Conservation (phyloP, 1,140 invertebrate genomes). For the Tetramorium alpestre region DNA sequence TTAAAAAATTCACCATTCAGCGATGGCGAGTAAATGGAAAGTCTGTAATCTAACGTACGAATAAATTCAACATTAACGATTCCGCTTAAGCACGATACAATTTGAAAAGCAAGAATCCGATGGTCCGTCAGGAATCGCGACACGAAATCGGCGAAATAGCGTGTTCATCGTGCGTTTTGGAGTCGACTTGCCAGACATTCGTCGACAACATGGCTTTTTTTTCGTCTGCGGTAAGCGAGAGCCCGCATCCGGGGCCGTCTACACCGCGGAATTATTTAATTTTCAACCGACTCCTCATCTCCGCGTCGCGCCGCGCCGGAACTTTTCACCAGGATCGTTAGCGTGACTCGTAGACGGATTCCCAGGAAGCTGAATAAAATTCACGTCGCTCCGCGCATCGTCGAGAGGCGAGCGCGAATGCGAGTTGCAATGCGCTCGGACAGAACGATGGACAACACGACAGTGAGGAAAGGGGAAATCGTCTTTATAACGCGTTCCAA, state of each 20-base stretch:
- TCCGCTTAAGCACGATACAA: not conserved
- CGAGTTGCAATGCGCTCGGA: slow-evolving; percentile 24
- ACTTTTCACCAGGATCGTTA: slow-evolving; percentile 75
- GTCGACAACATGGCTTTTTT: slow-evolving; percentile 1
- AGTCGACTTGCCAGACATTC: not conserved
- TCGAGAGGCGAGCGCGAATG: slow-evolving; percentile 31
- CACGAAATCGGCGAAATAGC: not conserved
- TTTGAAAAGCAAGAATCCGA: not conserved
- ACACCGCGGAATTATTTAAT: slow-evolving; percentile 73
- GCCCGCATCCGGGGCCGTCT: slow-evolving; percentile 56
- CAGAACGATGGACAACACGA: slow-evolving; percentile 39
- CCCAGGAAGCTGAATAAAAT: slow-evolving; percentile 76
- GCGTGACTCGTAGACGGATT: slow-evolving; percentile 68
- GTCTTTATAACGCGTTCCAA: slow-evolving; percentile 64
- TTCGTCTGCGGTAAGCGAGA: slow-evolving; percentile 56
- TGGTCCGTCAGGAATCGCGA: slow-evolving; percentile 26
- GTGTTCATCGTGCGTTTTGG: slow-evolving; percentile 22
- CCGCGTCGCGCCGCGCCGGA: slow-evolving; percentile 38
- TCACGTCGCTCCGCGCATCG: slow-evolving; percentile 62
- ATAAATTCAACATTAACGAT: slow-evolving; percentile 5
- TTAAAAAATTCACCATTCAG: not conserved
- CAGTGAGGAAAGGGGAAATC: slow-evolving; percentile 16
- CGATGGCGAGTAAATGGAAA: not conserved
- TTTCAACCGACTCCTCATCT: slow-evolving; percentile 55
- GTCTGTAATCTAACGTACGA: not conserved